phyloP scores from a whole-genome alignment of 2,113 vertebrate genomes.

The Montifringilla adamsi region DNA sequence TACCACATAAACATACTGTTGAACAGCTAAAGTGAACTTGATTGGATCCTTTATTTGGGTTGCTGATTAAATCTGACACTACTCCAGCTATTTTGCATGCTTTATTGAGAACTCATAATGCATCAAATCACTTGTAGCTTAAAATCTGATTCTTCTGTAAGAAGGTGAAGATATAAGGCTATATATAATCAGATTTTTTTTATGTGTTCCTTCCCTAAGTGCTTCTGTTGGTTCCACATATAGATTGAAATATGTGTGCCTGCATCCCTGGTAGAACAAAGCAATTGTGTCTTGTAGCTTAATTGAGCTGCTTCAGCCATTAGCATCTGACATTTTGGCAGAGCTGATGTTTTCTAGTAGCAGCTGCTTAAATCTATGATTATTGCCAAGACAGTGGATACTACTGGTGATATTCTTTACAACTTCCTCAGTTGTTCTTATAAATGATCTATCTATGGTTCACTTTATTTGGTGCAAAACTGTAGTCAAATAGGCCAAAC shows the following conservation, averaged over 20 bases:
- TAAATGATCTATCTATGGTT: neutral
- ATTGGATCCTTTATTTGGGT: neutral
- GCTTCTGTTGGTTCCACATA: neutral
- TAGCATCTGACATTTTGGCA: slow-evolving; percentile 23
- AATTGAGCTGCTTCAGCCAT: slow-evolving; percentile 20
- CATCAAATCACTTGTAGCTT: neutral
- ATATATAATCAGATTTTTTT: neutral
- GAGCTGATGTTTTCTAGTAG: slow-evolving; percentile 38
- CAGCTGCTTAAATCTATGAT: neutral
- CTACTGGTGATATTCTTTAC: neutral
- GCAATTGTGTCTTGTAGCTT: neutral
- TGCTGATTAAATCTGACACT: slow-evolving; percentile 12
- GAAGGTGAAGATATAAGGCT: neutral
- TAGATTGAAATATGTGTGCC: neutral
- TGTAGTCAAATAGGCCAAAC: neutral
- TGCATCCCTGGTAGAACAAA: neutral
- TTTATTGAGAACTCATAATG: neutral
- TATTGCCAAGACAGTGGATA: neutral
- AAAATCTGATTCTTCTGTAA: neutral
- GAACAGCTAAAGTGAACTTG: neutral
- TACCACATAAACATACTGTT: neutral
- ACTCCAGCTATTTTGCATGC: neutral
- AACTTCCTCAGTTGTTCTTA: neutral
- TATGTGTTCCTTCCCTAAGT: neutral
- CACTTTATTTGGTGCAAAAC: neutral